These are phyloP conservation scores for Thereuonema tuberculata DNA, from an alignment of 1,140 invertebrate species.

Conservation along the genomic window DNA sequence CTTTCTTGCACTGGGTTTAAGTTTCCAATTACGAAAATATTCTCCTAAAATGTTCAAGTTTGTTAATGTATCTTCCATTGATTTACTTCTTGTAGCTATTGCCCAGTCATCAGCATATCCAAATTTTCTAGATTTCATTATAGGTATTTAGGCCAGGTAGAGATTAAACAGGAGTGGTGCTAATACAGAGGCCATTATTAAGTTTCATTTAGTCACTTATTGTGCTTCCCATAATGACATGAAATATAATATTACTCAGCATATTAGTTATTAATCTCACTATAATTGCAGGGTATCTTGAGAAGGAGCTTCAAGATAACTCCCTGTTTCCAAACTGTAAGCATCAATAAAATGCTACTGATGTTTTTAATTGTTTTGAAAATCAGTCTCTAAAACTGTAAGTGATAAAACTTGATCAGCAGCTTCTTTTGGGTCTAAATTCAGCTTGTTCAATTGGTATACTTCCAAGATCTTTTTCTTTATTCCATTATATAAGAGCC, in stretches of 20 bases:
- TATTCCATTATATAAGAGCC: not conserved
- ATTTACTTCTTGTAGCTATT: not conserved
- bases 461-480: not conserved
- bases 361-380: not conserved
- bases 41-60: not conserved
- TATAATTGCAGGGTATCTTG: not conserved
- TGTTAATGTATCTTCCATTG: not conserved
- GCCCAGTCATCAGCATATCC: not conserved
- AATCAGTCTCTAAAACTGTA: not conserved
- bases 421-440: not conserved
- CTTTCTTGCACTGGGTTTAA: not conserved
- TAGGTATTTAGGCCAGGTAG: too few relatives aligned
- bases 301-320: not conserved
- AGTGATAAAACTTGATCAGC: not conserved
- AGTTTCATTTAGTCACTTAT: not conserved
- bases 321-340: not conserved
- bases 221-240: not conserved
- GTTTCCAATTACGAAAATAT: not conserved
- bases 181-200: not conserved
- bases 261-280: not conserved
- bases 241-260: not conserved
- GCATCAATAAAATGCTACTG: not conserved
- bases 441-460: not conserved
- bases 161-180: not conserved
- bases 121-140: not conserved